Evolutionary conservation across 1,140 invertebrate species (phyloP), one percentile per base, ranked within the genome.

Genomic region (Bathynomus jamesi): DNA sequence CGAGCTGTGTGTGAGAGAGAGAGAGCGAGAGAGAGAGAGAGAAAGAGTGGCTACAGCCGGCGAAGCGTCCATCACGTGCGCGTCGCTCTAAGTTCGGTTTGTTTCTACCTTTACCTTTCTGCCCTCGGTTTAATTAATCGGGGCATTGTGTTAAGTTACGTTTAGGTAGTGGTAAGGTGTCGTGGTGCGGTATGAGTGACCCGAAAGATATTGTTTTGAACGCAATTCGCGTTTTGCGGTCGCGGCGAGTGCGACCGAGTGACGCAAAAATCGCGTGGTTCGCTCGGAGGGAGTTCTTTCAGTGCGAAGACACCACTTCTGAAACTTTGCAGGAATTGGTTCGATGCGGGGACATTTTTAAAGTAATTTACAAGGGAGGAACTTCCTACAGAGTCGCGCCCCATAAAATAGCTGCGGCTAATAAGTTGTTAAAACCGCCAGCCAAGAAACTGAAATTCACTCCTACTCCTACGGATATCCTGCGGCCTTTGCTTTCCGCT

Each of bases 251-350:
- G n/a, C 67, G 76, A 27, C 76, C 76, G 2, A 77, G 73, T 67
- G 70, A 70, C 65, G 70, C 67, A 24, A 77, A 77, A 65, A 77
- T 77, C 40, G 76, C 76, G 2, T 77, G 76, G 76, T 71, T 71
- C 53, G 72, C 71, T 4, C 70, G 70, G 60, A 69, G 76, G 28
- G 69, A 77, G 17, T 71, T 73, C 63, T 70, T 72, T 21, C 65
- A 71, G 61, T 74, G 72, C 29, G 76, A 77, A 69, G 64, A 65
- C 70, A 74, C 76, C 61, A 71, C 73, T 61, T 69, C 71, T 53
- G 71, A 69, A 32, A 64, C 72, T 24, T 62, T 77, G 17, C 72
- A 77, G 25, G 69, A 71, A 25, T 69, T 77, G 4, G 76, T 77
- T 21, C 71, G 73, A 28, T 69, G 60, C 13, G 73, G 73, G 46